Evolutionary conservation across 2,797 vertebrate species (phyloP).

Genomic region (Danio tinwini): DNA sequence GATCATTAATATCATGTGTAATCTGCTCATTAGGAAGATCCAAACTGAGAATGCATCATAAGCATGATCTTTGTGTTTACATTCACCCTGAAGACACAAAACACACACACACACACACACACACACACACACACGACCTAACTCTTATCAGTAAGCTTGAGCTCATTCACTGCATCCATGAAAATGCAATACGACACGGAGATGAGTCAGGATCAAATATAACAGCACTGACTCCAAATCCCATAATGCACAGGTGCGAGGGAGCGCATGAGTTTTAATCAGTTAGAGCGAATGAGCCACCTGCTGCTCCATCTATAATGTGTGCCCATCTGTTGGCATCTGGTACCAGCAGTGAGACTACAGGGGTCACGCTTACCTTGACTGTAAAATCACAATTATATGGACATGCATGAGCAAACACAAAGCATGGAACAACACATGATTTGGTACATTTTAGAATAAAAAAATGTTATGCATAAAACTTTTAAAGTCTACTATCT

Average conservation of each 20-base stretch:
- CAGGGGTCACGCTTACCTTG: neutral
- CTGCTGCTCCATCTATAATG: constrained; percentile 4
- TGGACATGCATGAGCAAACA: no score
- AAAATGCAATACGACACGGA: constrained; percentile 47
- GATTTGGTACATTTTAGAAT: no score
- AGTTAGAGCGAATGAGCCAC: constrained; percentile 30
- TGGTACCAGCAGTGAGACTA: neutral
- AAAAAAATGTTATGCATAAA: no score
- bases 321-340: neutral
- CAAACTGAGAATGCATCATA: neutral
- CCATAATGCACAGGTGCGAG: constrained; percentile 45
- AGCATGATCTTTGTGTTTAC: neutral
- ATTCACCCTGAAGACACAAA: neutral
- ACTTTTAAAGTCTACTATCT: no score
- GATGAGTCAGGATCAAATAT: constrained; percentile 39
- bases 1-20: neutral
- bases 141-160: neutral
- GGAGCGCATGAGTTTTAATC: constrained; percentile 23
- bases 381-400: neutral
- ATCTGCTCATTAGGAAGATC: neutral
- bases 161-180: constrained; percentile 3
- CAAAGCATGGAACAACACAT: no score
- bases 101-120: neutral
- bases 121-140: neutral
- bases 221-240: constrained; percentile 27